phyloP scores from a whole-genome alignment of 92 coral and sea anemone species.

The Heliopora coerulea region DNA sequence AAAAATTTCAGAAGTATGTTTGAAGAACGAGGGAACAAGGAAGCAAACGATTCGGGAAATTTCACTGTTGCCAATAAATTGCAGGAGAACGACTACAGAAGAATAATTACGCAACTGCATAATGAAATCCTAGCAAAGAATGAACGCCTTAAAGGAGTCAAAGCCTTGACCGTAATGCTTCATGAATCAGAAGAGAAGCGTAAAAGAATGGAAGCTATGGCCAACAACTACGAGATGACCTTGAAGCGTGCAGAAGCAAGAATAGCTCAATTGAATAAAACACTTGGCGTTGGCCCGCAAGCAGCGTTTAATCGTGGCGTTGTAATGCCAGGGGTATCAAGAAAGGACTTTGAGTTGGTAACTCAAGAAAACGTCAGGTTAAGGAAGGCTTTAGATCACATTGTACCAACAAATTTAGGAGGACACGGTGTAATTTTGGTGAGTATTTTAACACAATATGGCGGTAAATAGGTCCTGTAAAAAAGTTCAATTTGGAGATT shows the following conservation, averaged over 20 bases:
- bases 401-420: constrained; percentile 49
- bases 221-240: background rate
- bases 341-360: constrained; percentile 71
- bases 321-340: constrained; percentile 42
- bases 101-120: constrained; percentile 6
- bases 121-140: background rate
- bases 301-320: constrained; percentile 15
- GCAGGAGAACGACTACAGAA: too few species aligned
- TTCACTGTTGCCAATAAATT: too few species aligned
- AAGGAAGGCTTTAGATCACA: constrained; percentile 67
- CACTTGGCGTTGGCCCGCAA: constrained; percentile 19
- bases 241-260: constrained; percentile 30
- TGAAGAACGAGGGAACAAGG: too few species aligned
- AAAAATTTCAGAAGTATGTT: too few species aligned
- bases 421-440: constrained; percentile 82
- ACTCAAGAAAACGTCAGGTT: constrained; percentile 80
- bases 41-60: constrained; percentile 84
- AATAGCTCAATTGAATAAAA: constrained; percentile 14
- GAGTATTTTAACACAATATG: constrained; percentile 34
- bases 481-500: too few species aligned
- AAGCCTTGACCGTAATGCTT: background rate
- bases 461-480: too few species aligned
- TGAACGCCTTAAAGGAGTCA: constrained; percentile 22
- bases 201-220: background rate
- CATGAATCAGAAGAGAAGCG: background rate